Conservation (phyloP, 2,113 vertebrate genomes). For the Lota lota region DNA sequence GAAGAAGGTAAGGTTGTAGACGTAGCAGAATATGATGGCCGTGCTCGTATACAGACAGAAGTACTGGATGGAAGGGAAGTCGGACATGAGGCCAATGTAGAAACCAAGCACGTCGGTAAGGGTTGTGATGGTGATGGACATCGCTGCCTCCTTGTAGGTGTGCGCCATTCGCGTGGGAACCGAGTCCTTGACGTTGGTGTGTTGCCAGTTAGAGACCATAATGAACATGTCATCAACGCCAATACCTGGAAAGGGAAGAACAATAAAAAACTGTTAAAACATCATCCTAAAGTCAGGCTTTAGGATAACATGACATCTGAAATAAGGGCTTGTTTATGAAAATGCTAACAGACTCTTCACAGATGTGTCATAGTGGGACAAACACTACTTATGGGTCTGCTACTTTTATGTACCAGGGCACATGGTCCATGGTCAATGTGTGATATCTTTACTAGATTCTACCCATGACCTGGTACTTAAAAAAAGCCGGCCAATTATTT, state of each 20-base stretch:
- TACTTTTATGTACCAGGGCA: too few relatives aligned
- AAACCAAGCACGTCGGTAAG: constrained; percentile 82
- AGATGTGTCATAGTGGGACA: too few relatives aligned
- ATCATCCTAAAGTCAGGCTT: background rate
- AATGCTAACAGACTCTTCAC: background rate
- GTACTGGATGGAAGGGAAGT: constrained; percentile 73
- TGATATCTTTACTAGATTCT: too few relatives aligned
- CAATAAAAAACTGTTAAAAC: background rate
- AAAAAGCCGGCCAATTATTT: too few relatives aligned
- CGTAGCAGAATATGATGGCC: constrained; percentile 79
- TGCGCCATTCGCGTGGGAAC: constrained; percentile 64
- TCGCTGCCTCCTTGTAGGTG: constrained; percentile 74
- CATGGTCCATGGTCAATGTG: too few relatives aligned
- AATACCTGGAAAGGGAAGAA: constrained; percentile 67
- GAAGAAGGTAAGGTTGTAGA: constrained; percentile 82
- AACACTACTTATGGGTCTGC: too few relatives aligned
- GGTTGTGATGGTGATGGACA: constrained; percentile 83
- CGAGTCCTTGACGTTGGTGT: constrained; percentile 54
- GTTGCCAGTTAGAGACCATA: constrained; percentile 81
- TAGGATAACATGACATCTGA: background rate
- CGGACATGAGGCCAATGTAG: constrained; percentile 77
- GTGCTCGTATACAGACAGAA: constrained; percentile 82
- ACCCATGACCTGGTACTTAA: too few relatives aligned
- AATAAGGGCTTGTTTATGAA: background rate
- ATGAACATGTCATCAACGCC: constrained; percentile 87